Evolutionary conservation across 1,140 invertebrate species (phyloP), one percentile per base, ranked within the genome.

Genomic region (Pogonomyrmex barbatus): DNA sequence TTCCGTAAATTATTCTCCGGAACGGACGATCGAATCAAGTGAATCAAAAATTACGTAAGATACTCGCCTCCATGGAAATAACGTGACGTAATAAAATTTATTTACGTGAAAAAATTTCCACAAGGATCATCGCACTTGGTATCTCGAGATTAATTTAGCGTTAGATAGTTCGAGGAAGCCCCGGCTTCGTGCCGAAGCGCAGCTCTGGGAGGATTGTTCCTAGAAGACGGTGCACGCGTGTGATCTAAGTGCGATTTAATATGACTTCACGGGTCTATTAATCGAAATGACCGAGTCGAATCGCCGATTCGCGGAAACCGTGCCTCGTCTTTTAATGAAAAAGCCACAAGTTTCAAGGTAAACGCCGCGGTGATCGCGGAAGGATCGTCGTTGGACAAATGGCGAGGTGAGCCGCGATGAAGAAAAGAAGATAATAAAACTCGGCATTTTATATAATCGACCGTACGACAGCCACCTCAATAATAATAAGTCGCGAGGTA

Each of bases 201-300:
- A 36, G 45, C 17, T 78, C 39, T 42, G 5, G 24, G 24, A 85
- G 24, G 12, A 78, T 85, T 2, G 10, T 85, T 85, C 73, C 36
- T 65, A 58, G 73, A 85, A 85, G 39, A 78, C 24, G 24, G 24
- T 65, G n/a, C 24, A 56, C 60, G 62, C 60, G 56, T 71, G 65
- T 71, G 65, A 86, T 54, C 54, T 47, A 82, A 70, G 77, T 45
- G 56, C 47, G 30, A 68, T 86, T 82, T 71, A 68, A 81, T 71
- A 82, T 86, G 54, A 82, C 77, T 86, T 81, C 54, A 86, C 77
- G 24, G 70, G 67, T 65, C 78, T 87, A 87, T 87, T 87, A 83
- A 83, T 83, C 67, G 78, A 65, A 83, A 83, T 87, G 85, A 83
- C 60, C 60, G 50, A 84, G 78, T 50, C 50, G 63, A 58, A 82